These are phyloP conservation scores for Beroe ovata DNA, from an alignment of 37 sponge, comb jelly and placozoan genomes.

Conservation along the genomic window DNA sequence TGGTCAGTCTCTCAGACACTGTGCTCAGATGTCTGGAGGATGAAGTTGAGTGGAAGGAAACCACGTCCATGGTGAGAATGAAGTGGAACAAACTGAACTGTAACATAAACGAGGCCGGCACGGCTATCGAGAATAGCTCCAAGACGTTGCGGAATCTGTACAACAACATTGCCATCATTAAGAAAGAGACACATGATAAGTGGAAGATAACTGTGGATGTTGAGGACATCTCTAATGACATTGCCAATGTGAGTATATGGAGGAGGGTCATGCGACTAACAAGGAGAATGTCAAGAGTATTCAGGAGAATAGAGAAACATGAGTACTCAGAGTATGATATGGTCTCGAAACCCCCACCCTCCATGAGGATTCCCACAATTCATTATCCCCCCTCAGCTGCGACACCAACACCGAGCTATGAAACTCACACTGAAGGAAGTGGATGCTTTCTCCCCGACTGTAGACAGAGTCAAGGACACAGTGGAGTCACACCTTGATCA, in stretches of 20 bases:
- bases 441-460: slow-evolving; percentile 28
- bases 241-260: not conserved
- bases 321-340: no score
- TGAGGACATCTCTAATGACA: slow-evolving; percentile 35
- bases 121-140: slow-evolving; percentile 30
- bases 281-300: no score
- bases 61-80: not conserved
- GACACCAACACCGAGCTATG: slow-evolving; percentile 51
- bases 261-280: no score
- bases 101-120: slow-evolving; percentile 42
- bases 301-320: no score
- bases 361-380: no score
- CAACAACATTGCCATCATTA: slow-evolving; percentile 25
- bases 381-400: slow-evolving; percentile 16
- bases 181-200: slow-evolving; percentile 21
- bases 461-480: not conserved
- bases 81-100: slow-evolving; percentile 52
- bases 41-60: slow-evolving; percentile 30
- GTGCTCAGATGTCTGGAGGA: slow-evolving; percentile 10
- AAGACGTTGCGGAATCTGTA: slow-evolving; percentile 13
- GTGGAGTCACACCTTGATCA: slow-evolving; percentile 28
- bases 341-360: no score
- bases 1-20: slow-evolving; percentile 16
- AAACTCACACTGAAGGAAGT: slow-evolving; percentile 52
- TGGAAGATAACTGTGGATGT: not conserved